Evolutionary conservation across 2,888 invertebrate genomes (phyloP).

Genomic region (Drosophila tanythrix): DNA sequence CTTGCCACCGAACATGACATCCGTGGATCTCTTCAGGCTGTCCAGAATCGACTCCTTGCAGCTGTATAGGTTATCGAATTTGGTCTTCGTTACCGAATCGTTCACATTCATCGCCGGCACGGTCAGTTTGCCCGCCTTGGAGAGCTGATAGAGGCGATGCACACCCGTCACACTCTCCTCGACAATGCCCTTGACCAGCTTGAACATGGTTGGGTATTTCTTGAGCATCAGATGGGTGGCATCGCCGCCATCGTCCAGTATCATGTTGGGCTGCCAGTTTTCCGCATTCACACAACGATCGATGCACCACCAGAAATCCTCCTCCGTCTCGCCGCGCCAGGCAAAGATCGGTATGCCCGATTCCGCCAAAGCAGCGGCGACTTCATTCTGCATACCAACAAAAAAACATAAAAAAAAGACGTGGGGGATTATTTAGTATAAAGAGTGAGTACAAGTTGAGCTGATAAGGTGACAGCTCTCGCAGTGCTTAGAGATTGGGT

Average conservation of each 20-base stretch:
- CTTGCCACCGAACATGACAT: slow-evolving; percentile 99
- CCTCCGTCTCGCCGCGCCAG: slow-evolving; percentile 98
- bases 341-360: slow-evolving; percentile 96
- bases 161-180: slow-evolving; percentile 99
- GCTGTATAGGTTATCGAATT: slow-evolving; percentile 98
- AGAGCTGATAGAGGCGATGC: slow-evolving; percentile 97
- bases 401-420: neutral
- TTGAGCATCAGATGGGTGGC: slow-evolving; percentile 98
- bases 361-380: slow-evolving; percentile 97
- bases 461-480: slow-evolving; percentile 64
- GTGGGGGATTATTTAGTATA: slow-evolving; percentile 1
- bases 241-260: slow-evolving; percentile 98
- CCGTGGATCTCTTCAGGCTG: slow-evolving; percentile 87
- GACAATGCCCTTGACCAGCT: slow-evolving; percentile 97
- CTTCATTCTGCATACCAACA: slow-evolving; percentile 91
- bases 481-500: slow-evolving; percentile 25
- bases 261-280: slow-evolving; percentile 99
- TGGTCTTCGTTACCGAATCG: slow-evolving; percentile 98
- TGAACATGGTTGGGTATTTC: slow-evolving; percentile 96
- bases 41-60: slow-evolving; percentile 96
- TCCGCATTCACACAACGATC: slow-evolving; percentile 96
- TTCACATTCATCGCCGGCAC: slow-evolving; percentile 99
- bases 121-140: slow-evolving; percentile 96
- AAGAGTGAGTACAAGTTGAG: slow-evolving; percentile 24
- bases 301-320: slow-evolving; percentile 99